These are phyloP conservation scores for Lasioglossum oenotherae DNA, from an alignment of 2,888 invertebrate species.

Conservation along the genomic window DNA sequence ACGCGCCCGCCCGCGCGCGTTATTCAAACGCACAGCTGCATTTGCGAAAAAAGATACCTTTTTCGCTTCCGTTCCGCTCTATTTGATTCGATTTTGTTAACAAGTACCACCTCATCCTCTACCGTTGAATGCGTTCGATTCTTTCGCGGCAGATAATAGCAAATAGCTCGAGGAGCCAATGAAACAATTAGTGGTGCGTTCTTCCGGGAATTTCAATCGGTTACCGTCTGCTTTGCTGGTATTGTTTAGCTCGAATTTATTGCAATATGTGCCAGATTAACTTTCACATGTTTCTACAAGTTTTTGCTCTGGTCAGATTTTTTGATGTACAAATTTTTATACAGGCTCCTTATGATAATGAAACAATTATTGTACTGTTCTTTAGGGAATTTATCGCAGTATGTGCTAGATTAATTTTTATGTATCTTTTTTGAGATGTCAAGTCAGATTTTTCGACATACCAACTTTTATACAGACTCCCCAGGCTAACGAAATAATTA, in stretches of 20 bases:
- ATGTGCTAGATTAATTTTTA: too few relatives aligned
- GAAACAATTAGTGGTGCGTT: neutral
- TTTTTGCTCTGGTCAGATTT: too few relatives aligned
- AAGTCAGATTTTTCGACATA: neutral
- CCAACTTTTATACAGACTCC: neutral
- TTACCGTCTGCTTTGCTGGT: neutral
- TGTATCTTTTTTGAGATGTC: too few relatives aligned
- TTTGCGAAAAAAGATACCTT: neutral
- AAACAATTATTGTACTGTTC: too few relatives aligned
- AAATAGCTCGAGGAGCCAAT: neutral
- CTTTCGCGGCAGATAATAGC: conserved; percentile 13
- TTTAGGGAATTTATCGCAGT: too few relatives aligned
- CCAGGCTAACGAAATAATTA: neutral
- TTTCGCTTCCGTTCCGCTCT: neutral
- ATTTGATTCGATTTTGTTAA: conserved; percentile 27
- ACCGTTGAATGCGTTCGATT: conserved; percentile 8
- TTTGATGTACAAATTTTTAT: too few relatives aligned
- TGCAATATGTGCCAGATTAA: too few relatives aligned
- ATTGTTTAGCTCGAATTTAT: too few relatives aligned
- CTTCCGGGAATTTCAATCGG: neutral
- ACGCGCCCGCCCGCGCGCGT: neutral
- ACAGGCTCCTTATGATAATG: too few relatives aligned
- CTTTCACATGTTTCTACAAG: too few relatives aligned
- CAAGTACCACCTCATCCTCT: neutral
- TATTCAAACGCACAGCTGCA: conserved; percentile 19